Percentiles rank a stretch among this genome's conserved stretches.
Conservation (phyloP, 2,113 vertebrate genomes). For the Aldabrachelys gigantea region DNA sequence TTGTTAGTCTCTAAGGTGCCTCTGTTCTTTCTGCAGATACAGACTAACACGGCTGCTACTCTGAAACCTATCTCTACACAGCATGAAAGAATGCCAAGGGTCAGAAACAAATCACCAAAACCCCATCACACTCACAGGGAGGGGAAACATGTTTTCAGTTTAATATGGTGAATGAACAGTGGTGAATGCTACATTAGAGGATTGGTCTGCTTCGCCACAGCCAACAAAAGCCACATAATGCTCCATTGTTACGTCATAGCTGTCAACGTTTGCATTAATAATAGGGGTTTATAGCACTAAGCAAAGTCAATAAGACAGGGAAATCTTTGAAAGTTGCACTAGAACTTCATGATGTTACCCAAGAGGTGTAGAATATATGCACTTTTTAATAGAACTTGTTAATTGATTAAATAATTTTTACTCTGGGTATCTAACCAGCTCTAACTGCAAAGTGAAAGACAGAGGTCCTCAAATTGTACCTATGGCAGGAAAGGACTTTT, state of each 20-base stretch:
- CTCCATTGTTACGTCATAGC: not conserved
- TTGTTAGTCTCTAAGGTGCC: too few species aligned
- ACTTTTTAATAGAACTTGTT: not conserved
- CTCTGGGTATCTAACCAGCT: not conserved
- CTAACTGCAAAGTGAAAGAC: not conserved
- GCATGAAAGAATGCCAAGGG: not conserved
- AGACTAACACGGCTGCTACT: too few species aligned
- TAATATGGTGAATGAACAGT: not conserved
- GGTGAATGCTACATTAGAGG: not conserved
- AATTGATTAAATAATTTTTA: not conserved
- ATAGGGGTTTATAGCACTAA: not conserved
- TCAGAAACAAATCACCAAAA: not conserved
- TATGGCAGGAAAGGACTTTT: not conserved
- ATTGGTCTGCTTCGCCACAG: not conserved
- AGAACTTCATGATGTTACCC: not conserved
- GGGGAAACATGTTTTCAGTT: not conserved
- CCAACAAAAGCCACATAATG: not conserved
- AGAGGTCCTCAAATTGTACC: not conserved
- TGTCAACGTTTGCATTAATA: not conserved
- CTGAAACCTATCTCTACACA: not conserved
- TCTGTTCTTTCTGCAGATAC: too few species aligned
- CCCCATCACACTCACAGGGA: not conserved
- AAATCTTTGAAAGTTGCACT: too few species aligned
- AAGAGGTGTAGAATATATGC: not conserved
- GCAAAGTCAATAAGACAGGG: not conserved